These are phyloP conservation scores for Eumerus sabulonum DNA, from an alignment of 2,888 invertebrate genomes.

Conservation along the genomic window DNA sequence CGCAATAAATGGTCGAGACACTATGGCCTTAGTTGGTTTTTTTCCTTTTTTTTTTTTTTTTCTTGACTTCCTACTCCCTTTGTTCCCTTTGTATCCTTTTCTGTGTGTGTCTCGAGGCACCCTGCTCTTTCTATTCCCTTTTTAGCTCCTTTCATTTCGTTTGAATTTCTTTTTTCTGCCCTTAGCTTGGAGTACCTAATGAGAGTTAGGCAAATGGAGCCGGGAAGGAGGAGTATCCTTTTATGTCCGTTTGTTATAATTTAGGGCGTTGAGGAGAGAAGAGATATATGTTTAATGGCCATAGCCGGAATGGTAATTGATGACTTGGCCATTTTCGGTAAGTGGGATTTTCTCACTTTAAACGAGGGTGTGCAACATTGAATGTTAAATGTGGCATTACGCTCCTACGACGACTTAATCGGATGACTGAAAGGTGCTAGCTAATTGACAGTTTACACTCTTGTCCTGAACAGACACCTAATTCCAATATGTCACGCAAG, in stretches of 20 bases:
- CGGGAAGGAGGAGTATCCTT: conserved; percentile 64
- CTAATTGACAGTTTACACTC: no score
- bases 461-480: no score
- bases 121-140: conserved; percentile 11
- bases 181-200: conserved; percentile 56
- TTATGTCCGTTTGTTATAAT: conserved; percentile 63
- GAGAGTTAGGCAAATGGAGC: conserved; percentile 47
- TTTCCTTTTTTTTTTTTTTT: not conserved
- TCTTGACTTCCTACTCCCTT: not conserved
- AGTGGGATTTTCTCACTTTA: conserved; percentile 67
- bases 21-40: conserved; percentile 34
- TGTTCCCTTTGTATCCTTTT: no score
- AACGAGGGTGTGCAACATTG: conserved; percentile 14
- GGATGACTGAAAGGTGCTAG: no score
- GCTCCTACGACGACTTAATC: no score
- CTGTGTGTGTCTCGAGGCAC: no score
- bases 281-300: conserved; percentile 61
- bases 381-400: no score
- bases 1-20: conserved; percentile 65
- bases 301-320: conserved; percentile 62
- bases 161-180: conserved; percentile 16
- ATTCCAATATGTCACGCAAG: no score
- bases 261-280: conserved; percentile 44
- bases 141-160: not conserved
- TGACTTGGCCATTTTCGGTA: conserved; percentile 61